A percentile compares a stretch with the other conserved stretches of the same genome.
Evolutionary conservation across 37 sponge, comb jelly and placozoan species (phyloP).

Genomic region (Beroe ovata): DNA sequence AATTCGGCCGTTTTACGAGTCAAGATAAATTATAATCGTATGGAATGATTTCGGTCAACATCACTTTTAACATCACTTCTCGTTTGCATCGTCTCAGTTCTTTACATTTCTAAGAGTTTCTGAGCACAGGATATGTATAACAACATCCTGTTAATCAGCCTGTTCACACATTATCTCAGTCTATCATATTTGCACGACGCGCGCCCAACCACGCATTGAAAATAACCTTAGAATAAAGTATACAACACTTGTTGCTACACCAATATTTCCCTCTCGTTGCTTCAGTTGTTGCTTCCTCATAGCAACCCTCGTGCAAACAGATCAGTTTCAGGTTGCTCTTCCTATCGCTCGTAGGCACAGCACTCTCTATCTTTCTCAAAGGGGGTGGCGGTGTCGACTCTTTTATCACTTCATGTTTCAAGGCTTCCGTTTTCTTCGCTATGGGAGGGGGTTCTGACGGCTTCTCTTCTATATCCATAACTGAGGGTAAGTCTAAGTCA

Average conservation of each 20-base stretch:
- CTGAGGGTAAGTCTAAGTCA: conserved; percentile 28
- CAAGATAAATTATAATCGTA: no score
- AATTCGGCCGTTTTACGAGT: no score
- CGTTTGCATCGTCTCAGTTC: no score
- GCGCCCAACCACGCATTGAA: conserved; percentile 64
- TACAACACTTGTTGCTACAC: conserved; percentile 50
- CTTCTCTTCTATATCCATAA: neutral
- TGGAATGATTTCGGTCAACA: no score
- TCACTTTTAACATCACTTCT: no score
- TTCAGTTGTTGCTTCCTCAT: conserved; percentile 48
- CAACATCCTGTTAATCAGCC: no score
- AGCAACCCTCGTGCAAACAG: conserved; percentile 60
- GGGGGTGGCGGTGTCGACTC: conserved; percentile 54
- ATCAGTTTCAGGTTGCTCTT: conserved; percentile 46
- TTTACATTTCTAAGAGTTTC: no score
- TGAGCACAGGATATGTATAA: no score
- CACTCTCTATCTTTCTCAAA: conserved; percentile 38
- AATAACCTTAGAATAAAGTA: conserved; percentile 20
- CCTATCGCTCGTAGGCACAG: neutral
- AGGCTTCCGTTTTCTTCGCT: neutral
- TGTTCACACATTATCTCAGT: conserved; percentile 5
- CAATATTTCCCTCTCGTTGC: conserved; percentile 34
- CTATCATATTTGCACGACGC: conserved; percentile 12
- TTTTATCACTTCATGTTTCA: conserved; percentile 4
- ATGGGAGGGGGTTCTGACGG: neutral